phyloP scores from a whole-genome alignment of 2,797 vertebrate species.

The Hypotaenidia okinawae region DNA sequence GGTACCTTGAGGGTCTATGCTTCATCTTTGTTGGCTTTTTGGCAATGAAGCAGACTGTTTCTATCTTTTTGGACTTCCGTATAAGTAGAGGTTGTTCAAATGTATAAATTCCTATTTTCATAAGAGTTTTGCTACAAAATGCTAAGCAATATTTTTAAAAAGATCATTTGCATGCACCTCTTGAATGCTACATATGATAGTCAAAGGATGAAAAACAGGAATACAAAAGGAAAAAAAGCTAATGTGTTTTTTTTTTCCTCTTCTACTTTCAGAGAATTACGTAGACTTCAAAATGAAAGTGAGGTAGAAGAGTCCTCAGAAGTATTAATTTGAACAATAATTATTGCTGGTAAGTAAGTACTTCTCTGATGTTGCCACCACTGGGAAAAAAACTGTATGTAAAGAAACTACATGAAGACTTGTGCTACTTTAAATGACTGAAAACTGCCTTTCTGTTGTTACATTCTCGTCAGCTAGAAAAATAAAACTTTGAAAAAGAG shows the following conservation, averaged over 20 bases:
- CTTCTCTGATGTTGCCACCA: background rate
- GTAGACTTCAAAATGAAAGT: constrained; percentile 46
- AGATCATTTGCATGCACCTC: background rate
- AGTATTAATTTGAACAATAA: background rate
- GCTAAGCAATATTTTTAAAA: background rate
- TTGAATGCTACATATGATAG: background rate
- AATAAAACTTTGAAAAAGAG: background rate
- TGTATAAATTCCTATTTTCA: background rate
- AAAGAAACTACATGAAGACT: background rate
- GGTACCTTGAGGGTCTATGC: background rate
- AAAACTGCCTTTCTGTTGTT: background rate
- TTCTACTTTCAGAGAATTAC: constrained; percentile 26
- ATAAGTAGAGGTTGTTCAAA: background rate
- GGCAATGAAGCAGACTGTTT: background rate
- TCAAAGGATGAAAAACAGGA: background rate
- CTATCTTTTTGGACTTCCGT: background rate
- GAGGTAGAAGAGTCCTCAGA: constrained; percentile 1
- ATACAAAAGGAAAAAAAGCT: background rate
- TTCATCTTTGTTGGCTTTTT: background rate
- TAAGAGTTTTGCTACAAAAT: background rate
- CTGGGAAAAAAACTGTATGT: background rate
- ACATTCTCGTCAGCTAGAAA: background rate
- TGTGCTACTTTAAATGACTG: background rate
- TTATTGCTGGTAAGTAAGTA: background rate
- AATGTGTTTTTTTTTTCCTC: background rate